phyloP scores from a whole-genome alignment of 2,797 vertebrate genomes.

The Eulemur mongoz region DNA sequence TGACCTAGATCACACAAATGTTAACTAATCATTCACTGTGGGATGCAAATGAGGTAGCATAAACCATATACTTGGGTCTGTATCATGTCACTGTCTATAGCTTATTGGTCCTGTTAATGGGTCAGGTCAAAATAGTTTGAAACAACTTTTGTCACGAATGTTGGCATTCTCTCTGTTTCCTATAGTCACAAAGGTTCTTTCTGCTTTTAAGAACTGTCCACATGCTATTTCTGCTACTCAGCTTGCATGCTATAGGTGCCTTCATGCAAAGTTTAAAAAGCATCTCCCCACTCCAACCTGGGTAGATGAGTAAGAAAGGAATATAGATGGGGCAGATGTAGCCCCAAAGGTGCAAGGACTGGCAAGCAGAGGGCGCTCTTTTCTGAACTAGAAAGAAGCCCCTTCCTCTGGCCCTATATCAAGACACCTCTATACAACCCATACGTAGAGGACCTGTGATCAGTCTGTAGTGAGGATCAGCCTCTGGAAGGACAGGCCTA shows the following conservation, averaged over 20 bases:
- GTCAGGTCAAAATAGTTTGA: constrained; percentile 16
- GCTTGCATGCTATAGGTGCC: background rate
- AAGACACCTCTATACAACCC: background rate
- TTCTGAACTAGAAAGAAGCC: background rate
- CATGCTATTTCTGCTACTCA: background rate
- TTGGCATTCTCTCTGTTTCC: background rate
- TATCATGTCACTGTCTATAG: background rate
- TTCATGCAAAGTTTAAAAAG: constrained; percentile 4
- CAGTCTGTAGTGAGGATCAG: background rate
- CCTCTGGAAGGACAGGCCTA: background rate
- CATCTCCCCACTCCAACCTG: background rate
- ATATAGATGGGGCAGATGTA: background rate
- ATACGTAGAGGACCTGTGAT: background rate
- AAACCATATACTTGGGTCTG: background rate
- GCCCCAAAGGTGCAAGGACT: background rate
- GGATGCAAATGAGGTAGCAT: background rate
- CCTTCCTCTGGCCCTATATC: background rate
- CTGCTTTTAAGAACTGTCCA: background rate
- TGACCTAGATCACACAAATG: background rate
- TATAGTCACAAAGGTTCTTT: background rate
- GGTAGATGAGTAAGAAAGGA: background rate
- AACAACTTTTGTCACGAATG: background rate
- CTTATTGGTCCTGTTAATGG: background rate
- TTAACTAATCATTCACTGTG: background rate
- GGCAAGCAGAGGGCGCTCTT: background rate